Percentiles rank a stretch among this genome's conserved stretches.
Evolutionary conservation across 2,888 invertebrate genomes (phyloP).

Genomic region (Microchrysa polita): DNA sequence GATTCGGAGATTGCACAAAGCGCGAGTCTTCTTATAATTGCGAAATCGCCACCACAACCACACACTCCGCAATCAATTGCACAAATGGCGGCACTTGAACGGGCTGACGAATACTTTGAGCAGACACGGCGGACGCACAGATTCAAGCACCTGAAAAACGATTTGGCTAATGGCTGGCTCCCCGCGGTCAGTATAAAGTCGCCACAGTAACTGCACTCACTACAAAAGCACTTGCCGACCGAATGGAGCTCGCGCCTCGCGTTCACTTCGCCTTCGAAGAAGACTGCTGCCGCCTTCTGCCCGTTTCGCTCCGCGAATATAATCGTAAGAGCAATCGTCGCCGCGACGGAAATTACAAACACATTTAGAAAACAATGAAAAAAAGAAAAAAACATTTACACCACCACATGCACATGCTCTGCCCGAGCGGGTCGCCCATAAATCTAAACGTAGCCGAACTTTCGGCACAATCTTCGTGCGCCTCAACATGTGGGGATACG

Average conservation of each 20-base stretch:
- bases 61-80: neutral
- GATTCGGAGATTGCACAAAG: neutral
- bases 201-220: slow-evolving; percentile 19
- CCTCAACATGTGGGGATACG: slow-evolving; percentile 38
- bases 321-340: neutral
- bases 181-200: neutral
- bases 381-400: slow-evolving; percentile 23
- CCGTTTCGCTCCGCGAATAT: slow-evolving; percentile 11
- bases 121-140: slow-evolving; percentile 10
- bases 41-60: neutral
- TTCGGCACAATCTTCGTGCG: slow-evolving; percentile 36
- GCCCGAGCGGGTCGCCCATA: neutral
- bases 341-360: slow-evolving; percentile 5
- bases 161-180: slow-evolving; percentile 21
- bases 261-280: slow-evolving; percentile 1
- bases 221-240: slow-evolving; percentile 13
- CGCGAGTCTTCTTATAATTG: too few relatives aligned
- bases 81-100: slow-evolving; percentile 16
- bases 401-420: slow-evolving; percentile 25
- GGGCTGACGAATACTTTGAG: slow-evolving; percentile 17
- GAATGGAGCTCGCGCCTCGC: neutral
- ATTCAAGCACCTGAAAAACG: slow-evolving; percentile 18
- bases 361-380: slow-evolving; percentile 4
- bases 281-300: neutral
- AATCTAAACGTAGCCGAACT: slow-evolving; percentile 20